A percentile compares a stretch with the other conserved stretches of the same genome.
phyloP scores from a whole-genome alignment of 2,797 vertebrate species.

The Eutrigla gurnardus region DNA sequence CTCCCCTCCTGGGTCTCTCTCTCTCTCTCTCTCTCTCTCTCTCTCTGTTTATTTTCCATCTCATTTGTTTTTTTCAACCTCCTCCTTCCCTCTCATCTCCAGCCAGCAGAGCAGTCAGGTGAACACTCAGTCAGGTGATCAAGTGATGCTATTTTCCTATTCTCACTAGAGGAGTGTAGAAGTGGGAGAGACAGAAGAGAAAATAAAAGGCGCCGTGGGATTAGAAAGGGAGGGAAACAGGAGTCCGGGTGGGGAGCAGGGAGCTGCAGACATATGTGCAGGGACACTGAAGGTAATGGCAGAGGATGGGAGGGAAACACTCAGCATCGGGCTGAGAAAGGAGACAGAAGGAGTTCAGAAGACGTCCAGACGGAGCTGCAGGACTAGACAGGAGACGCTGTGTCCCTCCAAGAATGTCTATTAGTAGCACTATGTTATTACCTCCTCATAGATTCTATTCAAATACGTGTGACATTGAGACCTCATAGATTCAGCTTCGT shows the following conservation, averaged over 20 bases:
- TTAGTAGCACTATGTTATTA: conserved; percentile 44
- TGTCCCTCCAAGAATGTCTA: conserved; percentile 51
- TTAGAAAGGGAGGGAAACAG: conserved; percentile 8
- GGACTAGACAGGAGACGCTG: conserved; percentile 57
- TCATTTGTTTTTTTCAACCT: conserved; percentile 56
- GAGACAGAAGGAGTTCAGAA: conserved; percentile 70
- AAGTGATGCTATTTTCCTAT: conserved; percentile 54
- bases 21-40: conserved; percentile 13
- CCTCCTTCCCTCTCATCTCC: conserved; percentile 61
- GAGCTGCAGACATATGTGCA: conserved; percentile 64
- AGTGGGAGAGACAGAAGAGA: conserved; percentile 31
- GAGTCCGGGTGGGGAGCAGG: conserved; percentile 45
- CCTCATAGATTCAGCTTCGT: conserved; percentile 44
- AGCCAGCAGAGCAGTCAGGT: conserved; percentile 68
- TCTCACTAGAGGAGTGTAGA: conserved; percentile 45
- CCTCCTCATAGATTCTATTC: conserved; percentile 31
- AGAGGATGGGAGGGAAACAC: conserved; percentile 60
- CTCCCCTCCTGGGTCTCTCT: conserved; percentile 63
- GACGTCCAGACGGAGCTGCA: conserved; percentile 33
- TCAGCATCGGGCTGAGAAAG: conserved; percentile 42
- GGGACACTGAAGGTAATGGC: conserved; percentile 66
- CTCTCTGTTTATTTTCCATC: conserved; percentile 62
- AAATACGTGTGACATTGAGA: conserved; percentile 36
- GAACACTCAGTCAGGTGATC: conserved; percentile 66
- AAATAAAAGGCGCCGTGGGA: conserved; percentile 38